Conservation (phyloP, 2,888 invertebrate species). For the Eueremaeus valkanovi region DNA sequence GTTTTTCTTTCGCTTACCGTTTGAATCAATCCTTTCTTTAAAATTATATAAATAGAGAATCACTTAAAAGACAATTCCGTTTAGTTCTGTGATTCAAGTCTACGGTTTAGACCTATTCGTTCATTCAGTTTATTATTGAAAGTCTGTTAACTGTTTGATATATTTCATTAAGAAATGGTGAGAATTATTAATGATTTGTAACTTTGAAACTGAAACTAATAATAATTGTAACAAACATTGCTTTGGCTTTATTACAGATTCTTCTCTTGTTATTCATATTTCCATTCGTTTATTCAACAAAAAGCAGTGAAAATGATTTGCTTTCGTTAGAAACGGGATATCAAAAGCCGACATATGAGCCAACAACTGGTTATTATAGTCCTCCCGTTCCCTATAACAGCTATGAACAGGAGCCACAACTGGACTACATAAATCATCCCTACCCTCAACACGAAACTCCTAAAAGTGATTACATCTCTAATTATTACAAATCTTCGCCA, state of each 20-base stretch:
- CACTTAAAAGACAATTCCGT: neutral
- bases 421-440: conserved; percentile 1
- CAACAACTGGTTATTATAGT: conserved; percentile 4
- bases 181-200: neutral
- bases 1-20: neutral
- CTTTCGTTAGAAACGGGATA: conserved; percentile 13
- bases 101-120: neutral
- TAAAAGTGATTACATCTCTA: neutral
- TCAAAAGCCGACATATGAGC: neutral
- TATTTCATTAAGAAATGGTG: neutral
- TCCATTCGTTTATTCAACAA: neutral
- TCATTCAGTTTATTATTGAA: too few species aligned
- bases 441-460: conserved; percentile 11
- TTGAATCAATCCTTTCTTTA: conserved; percentile 6
- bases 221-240: too few species aligned
- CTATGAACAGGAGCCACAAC: conserved; percentile 7
- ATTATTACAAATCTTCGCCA: neutral
- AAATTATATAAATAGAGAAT: neutral
- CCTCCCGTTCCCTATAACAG: neutral
- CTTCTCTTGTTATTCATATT: neutral
- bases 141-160: too few species aligned
- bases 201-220: neutral
- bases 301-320: conserved; percentile 15
- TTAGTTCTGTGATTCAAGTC: neutral
- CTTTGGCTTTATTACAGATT: neutral